These are phyloP conservation scores for Psettodes erumei DNA, from an alignment of 2,113 vertebrate species.

Conservation along the genomic window DNA sequence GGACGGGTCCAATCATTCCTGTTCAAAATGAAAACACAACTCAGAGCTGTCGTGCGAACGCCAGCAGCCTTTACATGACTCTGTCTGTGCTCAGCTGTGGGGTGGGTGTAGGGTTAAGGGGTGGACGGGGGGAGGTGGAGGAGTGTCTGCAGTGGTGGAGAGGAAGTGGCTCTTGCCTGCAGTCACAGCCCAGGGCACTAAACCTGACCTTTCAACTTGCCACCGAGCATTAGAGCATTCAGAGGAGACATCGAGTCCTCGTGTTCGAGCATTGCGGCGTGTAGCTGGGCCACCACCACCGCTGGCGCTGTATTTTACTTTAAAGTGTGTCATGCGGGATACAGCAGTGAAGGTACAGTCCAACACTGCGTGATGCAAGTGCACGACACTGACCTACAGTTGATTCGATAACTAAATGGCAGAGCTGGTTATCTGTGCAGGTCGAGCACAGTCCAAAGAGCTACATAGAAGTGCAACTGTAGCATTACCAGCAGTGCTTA, in stretches of 20 bases:
- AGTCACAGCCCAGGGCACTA: constrained; percentile 30
- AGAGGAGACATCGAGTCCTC: constrained; percentile 22
- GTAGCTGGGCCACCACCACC: background rate
- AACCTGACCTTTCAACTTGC: constrained; percentile 67
- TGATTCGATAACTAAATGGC: background rate
- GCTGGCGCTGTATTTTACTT: constrained; percentile 37
- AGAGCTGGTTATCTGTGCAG: constrained; percentile 1
- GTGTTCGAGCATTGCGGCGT: background rate
- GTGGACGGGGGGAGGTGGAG: background rate
- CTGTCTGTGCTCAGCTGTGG: constrained; percentile 37
- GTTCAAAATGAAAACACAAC: constrained; percentile 25
- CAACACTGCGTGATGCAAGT: background rate
- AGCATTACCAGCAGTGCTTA: background rate
- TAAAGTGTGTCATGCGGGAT: constrained; percentile 44
- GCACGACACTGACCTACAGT: constrained; percentile 1
- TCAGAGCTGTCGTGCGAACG: constrained; percentile 22
- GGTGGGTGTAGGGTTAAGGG: constrained; percentile 28
- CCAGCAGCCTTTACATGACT: constrained; percentile 23
- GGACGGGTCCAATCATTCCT: constrained; percentile 47
- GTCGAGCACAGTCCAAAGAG: background rate
- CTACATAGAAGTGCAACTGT: background rate
- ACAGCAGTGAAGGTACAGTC: constrained; percentile 28
- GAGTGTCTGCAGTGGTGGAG: background rate
- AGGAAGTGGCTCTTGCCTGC: constrained; percentile 23
- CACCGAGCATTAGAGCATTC: constrained; percentile 60